These are phyloP conservation scores for Ciona savignyi DNA, from an alignment of 23 tunicate species.

Conservation along the genomic window DNA sequence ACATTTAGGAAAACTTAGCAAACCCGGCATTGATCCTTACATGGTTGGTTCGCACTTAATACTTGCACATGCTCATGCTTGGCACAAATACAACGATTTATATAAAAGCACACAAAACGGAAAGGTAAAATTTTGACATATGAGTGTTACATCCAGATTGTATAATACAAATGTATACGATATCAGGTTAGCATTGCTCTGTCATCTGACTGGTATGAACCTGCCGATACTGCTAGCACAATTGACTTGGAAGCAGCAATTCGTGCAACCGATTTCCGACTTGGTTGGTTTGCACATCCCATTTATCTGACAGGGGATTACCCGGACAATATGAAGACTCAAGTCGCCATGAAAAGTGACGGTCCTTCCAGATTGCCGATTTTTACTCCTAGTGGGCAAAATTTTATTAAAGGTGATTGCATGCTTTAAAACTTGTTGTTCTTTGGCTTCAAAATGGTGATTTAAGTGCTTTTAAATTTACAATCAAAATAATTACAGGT, in stretches of 20 bases:
- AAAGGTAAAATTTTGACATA: too few species aligned
- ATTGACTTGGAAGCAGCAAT: slow-evolving; percentile 68
- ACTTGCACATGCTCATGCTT: slow-evolving; percentile 63
- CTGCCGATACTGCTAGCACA: slow-evolving; percentile 17
- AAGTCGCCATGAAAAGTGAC: slow-evolving; percentile 15
- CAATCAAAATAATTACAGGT: slow-evolving; percentile 38
- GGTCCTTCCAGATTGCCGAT: slow-evolving; percentile 25
- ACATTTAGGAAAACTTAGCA: background rate
- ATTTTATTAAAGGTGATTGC: slow-evolving; percentile 48
- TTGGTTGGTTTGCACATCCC: slow-evolving; percentile 95
- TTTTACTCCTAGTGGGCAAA: slow-evolving; percentile 37
- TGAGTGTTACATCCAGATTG: too few species aligned
- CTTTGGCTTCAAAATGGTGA: too few species aligned
- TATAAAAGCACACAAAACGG: slow-evolving; percentile 47
- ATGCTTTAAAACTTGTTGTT: too few species aligned
- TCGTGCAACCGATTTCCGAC: slow-evolving; percentile 53
- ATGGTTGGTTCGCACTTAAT: slow-evolving; percentile 48
- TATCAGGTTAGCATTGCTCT: slow-evolving; percentile 89
- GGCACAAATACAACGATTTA: slow-evolving; percentile 23
- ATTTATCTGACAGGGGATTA: slow-evolving; percentile 78
- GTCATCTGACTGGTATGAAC: slow-evolving; percentile 87
- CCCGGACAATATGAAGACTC: slow-evolving; percentile 63
- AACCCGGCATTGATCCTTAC: slow-evolving; percentile 31
- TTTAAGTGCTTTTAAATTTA: too few species aligned
- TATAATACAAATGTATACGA: too few species aligned